Base-by-base conservation (phyloP, 2,888 invertebrate species). In the Drosophila barbarae region DNA sequence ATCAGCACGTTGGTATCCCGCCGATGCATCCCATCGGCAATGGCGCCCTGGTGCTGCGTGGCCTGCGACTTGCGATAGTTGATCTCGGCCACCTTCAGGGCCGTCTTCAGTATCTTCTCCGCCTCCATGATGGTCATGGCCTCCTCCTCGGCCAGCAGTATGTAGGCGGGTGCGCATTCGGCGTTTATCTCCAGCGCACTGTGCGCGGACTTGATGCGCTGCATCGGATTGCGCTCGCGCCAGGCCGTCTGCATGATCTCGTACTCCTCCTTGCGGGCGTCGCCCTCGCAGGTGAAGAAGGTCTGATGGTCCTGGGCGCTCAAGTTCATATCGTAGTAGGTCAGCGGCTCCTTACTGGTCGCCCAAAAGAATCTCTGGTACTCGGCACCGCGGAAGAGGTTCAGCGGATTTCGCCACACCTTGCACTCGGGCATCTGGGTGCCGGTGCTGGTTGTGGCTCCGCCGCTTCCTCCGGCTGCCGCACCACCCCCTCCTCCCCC, bases 291-390 rank as follows among this genome's bases (percentile, higher is more conserved):
- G 0, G 96, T 97, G 87, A 98, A 97, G 90, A 97, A 96, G 5
- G 96, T 97, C 89, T 98, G 98, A 90, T 99, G 99, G 90, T 99
- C 99, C 90, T 99, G 98, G 21, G 99, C 98, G 0, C 98, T 98
- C 44, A 99, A 91, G 90, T 99, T 99, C 98, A 99, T 98, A 87
- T 99, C 99, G 89, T 99, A 98, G 90, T 97, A 99, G 0, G 99
- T 99, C 42, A 99, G 91, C 0, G 99, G 98, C 77, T 99, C 98
- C 86, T 97, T 96, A 77, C 95, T 95, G 2, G 96, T 96, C 0
- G 95, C 94, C 93, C 94, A 95, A 89, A 95, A 96, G 89, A 97
- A 97, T n/a, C 98, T 92, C 79, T 96, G 95, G 90, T 99, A 99
- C 89, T 99, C 99, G 1, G 98, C 96, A 7, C 98, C 99, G 49